Percentiles rank a stretch among this genome's conserved stretches.
Evolutionary conservation across 2,113 vertebrate species (phyloP).

Genomic region (Pachyramphus minor): DNA sequence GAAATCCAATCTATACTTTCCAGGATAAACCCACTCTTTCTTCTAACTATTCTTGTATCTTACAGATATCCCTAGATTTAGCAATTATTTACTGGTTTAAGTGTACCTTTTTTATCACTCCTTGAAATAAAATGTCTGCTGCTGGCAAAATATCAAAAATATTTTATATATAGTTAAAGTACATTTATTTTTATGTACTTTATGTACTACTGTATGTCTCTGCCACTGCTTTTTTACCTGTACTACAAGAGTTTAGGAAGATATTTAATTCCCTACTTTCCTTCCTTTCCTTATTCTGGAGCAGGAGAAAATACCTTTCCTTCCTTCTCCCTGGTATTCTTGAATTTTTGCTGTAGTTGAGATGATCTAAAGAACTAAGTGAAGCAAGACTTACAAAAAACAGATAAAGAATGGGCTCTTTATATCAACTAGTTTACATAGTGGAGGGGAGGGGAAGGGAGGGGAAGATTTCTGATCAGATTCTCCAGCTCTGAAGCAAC

Average conservation of each 20-base stretch:
- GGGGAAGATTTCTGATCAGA: background rate
- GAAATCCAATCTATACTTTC: background rate
- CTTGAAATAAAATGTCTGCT: background rate
- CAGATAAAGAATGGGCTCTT: background rate
- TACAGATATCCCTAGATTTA: background rate
- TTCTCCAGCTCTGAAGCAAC: background rate
- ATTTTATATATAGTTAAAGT: background rate
- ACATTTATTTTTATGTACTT: background rate
- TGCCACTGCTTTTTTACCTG: background rate
- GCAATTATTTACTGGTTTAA: background rate
- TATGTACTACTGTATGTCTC: background rate
- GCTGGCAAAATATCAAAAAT: background rate
- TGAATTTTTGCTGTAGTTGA: background rate
- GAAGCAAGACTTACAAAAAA: background rate
- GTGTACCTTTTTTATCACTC: background rate
- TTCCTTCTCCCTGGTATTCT: background rate
- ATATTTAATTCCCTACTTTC: background rate
- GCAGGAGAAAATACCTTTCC: background rate
- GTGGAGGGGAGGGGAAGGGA: background rate
- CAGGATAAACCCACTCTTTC: background rate
- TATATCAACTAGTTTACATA: background rate
- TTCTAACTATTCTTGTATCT: background rate
- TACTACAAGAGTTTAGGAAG: background rate
- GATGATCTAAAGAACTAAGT: background rate
- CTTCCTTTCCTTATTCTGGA: background rate